Evolutionary conservation across 2,113 vertebrate genomes (phyloP).

Genomic region (Etia nguti): DNA sequence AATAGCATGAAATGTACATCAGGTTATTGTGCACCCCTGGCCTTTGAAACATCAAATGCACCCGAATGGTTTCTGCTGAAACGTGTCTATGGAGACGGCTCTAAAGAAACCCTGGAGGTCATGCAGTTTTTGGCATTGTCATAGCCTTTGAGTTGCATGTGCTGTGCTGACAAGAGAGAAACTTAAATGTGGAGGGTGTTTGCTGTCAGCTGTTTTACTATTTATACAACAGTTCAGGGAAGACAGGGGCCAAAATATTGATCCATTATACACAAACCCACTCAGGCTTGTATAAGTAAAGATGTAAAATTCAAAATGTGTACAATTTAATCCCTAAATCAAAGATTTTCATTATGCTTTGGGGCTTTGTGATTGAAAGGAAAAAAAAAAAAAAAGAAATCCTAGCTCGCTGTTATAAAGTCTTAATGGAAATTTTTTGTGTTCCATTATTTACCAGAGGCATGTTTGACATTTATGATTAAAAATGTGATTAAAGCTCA

Average conservation of each 20-base stretch:
- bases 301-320: neutral
- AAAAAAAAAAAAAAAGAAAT: neutral
- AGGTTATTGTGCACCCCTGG: neutral
- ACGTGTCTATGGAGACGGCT: neutral
- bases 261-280: conserved; percentile 34
- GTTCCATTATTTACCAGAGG: neutral
- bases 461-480: neutral
- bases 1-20: neutral
- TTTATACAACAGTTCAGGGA: conserved; percentile 58
- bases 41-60: neutral
- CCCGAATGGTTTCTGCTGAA: neutral
- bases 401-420: neutral
- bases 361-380: neutral
- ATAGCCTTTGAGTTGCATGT: neutral
- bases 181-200: conserved; percentile 46
- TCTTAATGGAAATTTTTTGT: neutral
- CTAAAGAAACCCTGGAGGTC: conserved; percentile 2
- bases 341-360: neutral
- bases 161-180: conserved; percentile 39
- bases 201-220: conserved; percentile 55
- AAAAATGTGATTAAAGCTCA: neutral
- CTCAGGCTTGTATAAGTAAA: neutral
- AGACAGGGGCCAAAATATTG: conserved; percentile 51
- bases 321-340: neutral
- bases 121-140: neutral